Percentiles rank a stretch among this genome's conserved stretches.
Evolutionary conservation across 2,113 vertebrate genomes (phyloP).

Genomic region (Tenrec ecaudatus): DNA sequence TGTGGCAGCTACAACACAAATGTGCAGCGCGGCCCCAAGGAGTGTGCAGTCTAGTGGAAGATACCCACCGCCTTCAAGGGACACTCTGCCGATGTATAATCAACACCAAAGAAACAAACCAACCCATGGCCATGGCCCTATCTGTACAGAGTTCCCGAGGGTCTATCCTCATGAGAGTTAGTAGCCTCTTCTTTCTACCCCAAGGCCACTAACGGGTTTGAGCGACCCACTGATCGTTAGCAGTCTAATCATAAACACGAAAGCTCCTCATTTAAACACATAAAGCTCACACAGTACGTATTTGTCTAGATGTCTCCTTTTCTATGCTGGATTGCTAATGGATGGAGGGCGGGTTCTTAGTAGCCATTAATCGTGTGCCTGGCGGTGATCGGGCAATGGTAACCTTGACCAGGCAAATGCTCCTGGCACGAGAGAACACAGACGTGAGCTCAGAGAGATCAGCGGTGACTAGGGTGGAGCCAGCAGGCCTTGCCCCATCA

Average conservation of each 20-base stretch:
- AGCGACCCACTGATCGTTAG: too few species aligned
- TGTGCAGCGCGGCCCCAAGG: not conserved
- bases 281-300: not conserved
- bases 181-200: too few species aligned
- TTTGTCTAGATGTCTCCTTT: not conserved
- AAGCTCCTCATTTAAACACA: not conserved
- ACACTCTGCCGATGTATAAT: not conserved
- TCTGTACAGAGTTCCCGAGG: too few species aligned
- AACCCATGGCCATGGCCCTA: too few species aligned
- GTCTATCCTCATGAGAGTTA: too few species aligned
- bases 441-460: not conserved
- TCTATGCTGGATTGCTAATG: not conserved
- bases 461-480: not conserved
- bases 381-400: not conserved
- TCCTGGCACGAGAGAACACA: not conserved
- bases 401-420: not conserved
- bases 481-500: not conserved
- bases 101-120: not conserved
- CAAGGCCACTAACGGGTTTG: too few species aligned
- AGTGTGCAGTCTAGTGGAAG: not conserved
- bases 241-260: not conserved
- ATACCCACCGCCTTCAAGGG: fast-evolving
- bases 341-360: not conserved
- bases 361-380: not conserved
- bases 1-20: not conserved